A percentile compares a stretch with the other conserved stretches of the same genome.
phyloP scores from a whole-genome alignment of 2,888 invertebrate species.

The Melinopterus prodromus region DNA sequence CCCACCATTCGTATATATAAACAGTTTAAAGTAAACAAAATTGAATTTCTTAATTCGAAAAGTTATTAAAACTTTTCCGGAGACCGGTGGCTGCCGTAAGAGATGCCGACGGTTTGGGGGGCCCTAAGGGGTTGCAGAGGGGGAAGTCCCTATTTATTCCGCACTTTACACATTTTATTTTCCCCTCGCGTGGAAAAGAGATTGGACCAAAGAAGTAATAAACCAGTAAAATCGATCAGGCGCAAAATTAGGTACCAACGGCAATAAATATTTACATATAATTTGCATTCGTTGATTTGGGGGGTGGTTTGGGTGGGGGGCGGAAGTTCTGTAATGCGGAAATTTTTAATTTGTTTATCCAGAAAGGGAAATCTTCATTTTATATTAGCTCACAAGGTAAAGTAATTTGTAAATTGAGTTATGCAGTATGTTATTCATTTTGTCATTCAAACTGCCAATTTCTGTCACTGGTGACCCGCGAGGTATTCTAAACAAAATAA shows the following conservation, averaged over 20 bases:
- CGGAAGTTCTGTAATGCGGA: not conserved
- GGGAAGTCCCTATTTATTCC: not conserved
- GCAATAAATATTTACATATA: not conserved
- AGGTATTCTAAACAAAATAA: not conserved
- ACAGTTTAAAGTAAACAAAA: conserved; percentile 23
- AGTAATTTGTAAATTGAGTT: too few species aligned
- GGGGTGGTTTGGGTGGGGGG: not conserved
- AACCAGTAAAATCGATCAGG: not conserved
- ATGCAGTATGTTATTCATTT: too few species aligned
- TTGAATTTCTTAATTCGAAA: conserved; percentile 32
- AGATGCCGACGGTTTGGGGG: not conserved
- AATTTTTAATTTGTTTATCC: not conserved
- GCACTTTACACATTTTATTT: not conserved
- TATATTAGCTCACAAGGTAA: too few species aligned
- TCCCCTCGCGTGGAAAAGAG: not conserved
- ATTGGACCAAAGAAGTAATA: not conserved
- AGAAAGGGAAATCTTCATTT: too few species aligned
- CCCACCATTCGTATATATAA: not conserved
- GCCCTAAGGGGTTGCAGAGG: not conserved
- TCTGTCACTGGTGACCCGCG: not conserved
- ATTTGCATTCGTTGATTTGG: not conserved
- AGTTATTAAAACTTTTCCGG: conserved; percentile 35
- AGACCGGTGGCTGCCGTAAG: conserved; percentile 7
- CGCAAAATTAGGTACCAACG: not conserved
- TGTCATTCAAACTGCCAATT: not conserved